Evolutionary conservation across 2,888 invertebrate genomes (phyloP).

Genomic region (Lacanobia oleracea): DNA sequence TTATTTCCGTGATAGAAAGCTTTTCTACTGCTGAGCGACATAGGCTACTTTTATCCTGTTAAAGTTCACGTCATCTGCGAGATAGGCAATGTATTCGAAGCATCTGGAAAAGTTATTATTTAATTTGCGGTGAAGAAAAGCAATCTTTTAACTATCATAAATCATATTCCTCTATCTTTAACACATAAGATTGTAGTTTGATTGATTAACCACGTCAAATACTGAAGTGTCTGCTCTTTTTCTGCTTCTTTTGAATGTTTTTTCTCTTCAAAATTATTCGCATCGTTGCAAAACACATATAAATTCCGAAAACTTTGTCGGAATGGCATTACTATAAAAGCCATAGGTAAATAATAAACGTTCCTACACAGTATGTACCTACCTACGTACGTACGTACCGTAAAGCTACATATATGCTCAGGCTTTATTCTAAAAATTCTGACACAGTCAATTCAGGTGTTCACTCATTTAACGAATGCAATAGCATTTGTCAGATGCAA

Average conservation of each 20-base stretch:
- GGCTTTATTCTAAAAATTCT: no score
- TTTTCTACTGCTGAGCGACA: not conserved
- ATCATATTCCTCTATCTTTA: not conserved
- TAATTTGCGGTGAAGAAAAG: not conserved
- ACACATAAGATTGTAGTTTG: not conserved
- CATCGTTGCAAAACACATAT: not conserved
- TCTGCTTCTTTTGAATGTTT: not conserved
- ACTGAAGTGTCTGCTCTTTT: not conserved
- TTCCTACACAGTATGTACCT: no score
- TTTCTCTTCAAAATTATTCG: slow-evolving; percentile 4
- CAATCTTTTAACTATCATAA: not conserved
- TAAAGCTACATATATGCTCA: no score
- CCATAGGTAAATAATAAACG: no score
- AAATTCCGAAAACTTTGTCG: no score
- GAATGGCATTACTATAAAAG: no score
- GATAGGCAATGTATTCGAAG: not conserved
- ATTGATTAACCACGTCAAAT: not conserved
- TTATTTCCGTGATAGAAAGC: no score
- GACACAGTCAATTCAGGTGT: no score
- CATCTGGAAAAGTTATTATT: not conserved
- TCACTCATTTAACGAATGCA: no score
- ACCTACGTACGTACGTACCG: no score
- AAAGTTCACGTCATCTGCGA: not conserved
- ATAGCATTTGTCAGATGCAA: no score
- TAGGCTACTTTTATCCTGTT: not conserved